A percentile compares a stretch with the other conserved stretches of the same genome.
phyloP scores from a whole-genome alignment of 2,113 vertebrate species.

The Pterophyllum scalare region DNA sequence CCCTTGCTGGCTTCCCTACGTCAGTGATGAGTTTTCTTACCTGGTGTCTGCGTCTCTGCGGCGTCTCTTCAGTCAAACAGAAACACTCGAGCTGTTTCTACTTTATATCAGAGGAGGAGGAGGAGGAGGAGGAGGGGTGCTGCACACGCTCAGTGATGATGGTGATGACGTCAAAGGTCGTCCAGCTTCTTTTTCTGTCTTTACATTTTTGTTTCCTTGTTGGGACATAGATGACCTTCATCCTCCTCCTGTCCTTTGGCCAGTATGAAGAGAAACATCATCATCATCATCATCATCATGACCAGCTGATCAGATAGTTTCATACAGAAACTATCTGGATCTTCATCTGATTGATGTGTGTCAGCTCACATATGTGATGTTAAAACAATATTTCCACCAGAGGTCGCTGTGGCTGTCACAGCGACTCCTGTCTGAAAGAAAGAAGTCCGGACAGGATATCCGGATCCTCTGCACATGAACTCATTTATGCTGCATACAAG shows the following conservation, averaged over 20 bases:
- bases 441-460: too few species aligned
- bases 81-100: not conserved
- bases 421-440: not conserved
- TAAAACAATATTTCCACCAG: too few species aligned
- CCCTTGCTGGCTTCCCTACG: not conserved
- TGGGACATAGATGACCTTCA: not conserved
- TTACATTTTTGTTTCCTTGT: not conserved
- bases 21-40: not conserved
- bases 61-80: not conserved
- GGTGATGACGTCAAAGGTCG: not conserved
- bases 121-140: not conserved
- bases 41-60: not conserved
- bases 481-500: too few species aligned
- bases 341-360: not conserved
- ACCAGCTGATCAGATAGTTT: not conserved
- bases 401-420: too few species aligned
- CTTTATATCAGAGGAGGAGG: slow-evolving; percentile 2
- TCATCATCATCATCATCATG: not conserved
- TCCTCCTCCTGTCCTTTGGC: not conserved
- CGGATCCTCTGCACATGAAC: too few species aligned
- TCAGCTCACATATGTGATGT: too few species aligned
- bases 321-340: not conserved
- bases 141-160: not conserved
- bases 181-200: not conserved
- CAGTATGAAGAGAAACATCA: not conserved